Conservation (phyloP, 2,113 vertebrate genomes). For the Bos indicus region DNA sequence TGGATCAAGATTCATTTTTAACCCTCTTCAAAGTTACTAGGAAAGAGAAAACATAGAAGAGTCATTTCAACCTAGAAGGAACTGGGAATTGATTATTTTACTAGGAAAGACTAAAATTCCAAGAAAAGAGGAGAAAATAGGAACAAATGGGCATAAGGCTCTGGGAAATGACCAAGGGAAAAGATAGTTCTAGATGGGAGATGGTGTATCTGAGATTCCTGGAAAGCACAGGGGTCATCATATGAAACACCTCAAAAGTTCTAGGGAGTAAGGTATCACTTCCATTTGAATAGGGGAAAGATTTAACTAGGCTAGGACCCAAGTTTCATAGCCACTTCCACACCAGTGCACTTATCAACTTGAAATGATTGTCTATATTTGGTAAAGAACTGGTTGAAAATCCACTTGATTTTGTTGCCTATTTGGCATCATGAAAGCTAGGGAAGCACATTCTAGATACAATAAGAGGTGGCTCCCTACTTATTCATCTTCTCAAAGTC, state of each 20-base stretch:
- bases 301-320: neutral
- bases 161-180: neutral
- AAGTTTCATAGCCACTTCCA: neutral
- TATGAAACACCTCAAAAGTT: neutral
- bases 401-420: neutral
- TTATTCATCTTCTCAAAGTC: neutral
- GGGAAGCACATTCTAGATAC: neutral
- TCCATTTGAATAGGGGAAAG: neutral
- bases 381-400: neutral
- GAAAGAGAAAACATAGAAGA: neutral
- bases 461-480: neutral
- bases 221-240: neutral
- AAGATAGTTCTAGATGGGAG: neutral
- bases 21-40: neutral
- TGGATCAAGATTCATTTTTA: neutral
- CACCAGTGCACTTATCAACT: neutral
- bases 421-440: neutral
- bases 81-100: neutral
- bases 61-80: neutral
- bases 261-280: neutral
- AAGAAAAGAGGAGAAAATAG: neutral
- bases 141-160: rapidly evolving
- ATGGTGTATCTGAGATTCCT: neutral
- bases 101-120: neutral
- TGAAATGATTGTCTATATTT: neutral